Base-by-base conservation (phyloP, 2,888 invertebrate genomes). In the Heteropelma amictum region DNA sequence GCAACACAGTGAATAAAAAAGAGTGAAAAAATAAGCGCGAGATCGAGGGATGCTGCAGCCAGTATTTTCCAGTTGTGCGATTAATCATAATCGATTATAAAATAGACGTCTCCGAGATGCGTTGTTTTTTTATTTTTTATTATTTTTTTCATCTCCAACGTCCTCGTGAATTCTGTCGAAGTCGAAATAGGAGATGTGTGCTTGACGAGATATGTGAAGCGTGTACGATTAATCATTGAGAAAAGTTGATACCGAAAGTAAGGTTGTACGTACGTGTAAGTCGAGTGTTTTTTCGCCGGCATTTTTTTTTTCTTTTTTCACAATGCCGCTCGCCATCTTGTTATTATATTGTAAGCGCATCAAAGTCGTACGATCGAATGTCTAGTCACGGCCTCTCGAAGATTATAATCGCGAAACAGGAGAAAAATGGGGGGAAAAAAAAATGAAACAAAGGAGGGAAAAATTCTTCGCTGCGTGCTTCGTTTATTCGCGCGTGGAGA, bases 301-400 rank as follows among this genome's bases (percentile, higher is more conserved):
- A 83, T 68, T 83, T 84, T 71, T n/a, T n/a, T n/a, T n/a, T n/a
- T n/a, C n/a, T n/a, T n/a, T n/a, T 76, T 86, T 85, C 81, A 83
- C 83, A 82, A 85, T 85, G 83, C 84, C 86, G 85, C 85, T 85
- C 87, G 86, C 84, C 87, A 87, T 88, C 87, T 89, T 89, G 89
- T 89, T 89, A 88, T 88, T 88, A 87, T 79, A 85, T 88, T 87
- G 82, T 87, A 86, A 85, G 84, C 81, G 75, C 69, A 76, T 72
- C 79, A 79, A 63, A 73, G n/a, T 81, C 82, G 80, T 85, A 86
- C 85, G 84, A 86, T 87, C 86, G 82, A 88, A 87, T 89, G 85
- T 89, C 89, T 89, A 89, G 89, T 89, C 89, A 88, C 87, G 89
- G 89, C 88, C 89, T 88, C 89, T 87, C 83, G 82, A 86, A n/a